Base-by-base conservation (phyloP, 2,113 vertebrate genomes). In the Xiphophorus hellerii region DNA sequence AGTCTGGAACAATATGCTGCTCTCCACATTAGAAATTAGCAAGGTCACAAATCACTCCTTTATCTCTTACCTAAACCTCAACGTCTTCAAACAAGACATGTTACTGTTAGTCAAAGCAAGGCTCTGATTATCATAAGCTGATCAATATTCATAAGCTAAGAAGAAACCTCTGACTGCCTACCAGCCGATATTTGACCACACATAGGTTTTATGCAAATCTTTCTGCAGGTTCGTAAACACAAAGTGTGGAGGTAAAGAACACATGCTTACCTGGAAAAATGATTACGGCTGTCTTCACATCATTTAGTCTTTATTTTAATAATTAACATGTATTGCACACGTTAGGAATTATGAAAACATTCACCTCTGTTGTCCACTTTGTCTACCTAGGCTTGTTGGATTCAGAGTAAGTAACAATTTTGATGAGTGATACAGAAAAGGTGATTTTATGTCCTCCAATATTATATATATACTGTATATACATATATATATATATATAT, bases 71-170 rank as follows among this genome's bases (percentile, higher is more conserved):
- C 90, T 83, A 84, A 48, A 90, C 86, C 75, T 54, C 20, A 22
- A 37, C 14, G 62, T 69, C 77, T 71, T 74, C 76, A 60, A 67
- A 77, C 69, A 51, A 68, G 83, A 83, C 63, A 64, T 37, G 20
- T 71, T 69, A 62, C 74, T 87, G 78, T 85, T 83, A 84, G 71
- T 33, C 27, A 54, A 22, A 76, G 70, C 69, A 54, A 66, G 60
- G 54, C 77, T 72, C 79, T 72, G 61, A 35, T 66, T 81, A 87
- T 88, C 76, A 84, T 79, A 68, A 73, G 7, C 68, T 54, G 30
- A 85, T 93, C 85, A 86, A 92, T 91, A 90, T 91, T 87, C 78
- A 90, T 91, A 65, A 90, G 79, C 39, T 54, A 63, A 71, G n/a
- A 29, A 51, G 44, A 67, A 69, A 71, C 30, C 44, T 60, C 64